Base-by-base conservation (phyloP, 2,888 invertebrate species). In the Stratiomys singularior region DNA sequence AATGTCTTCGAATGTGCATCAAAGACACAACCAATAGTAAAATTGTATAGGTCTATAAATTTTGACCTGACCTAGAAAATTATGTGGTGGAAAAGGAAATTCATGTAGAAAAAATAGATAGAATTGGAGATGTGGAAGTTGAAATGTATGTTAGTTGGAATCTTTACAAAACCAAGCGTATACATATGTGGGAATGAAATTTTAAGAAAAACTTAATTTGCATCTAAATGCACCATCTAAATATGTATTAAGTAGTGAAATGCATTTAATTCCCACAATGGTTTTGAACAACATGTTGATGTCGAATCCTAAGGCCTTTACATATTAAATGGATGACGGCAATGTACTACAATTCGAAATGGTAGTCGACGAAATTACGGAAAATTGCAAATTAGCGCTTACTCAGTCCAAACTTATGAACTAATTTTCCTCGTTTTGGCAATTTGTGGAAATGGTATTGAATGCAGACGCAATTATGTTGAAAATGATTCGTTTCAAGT, bases 41-140 rank as follows among this genome's bases (percentile, higher is more conserved):
- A 13, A 64, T 64, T 30, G 64, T 27, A 64, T 64, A 11, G 9
- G 30, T 64, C 30, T 18, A 66, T 66, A 44, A 44, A 66, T 44
- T 66, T 66, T 23, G 66, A 66, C 66, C 66, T 66, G 66, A 66
- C 66, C 66, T 66, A 66, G n/a, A 66, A 44, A 66, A 66, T 66
- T 66, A 66, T 66, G 66, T 37, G n/a, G 66, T 66, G 66, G 66
- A 66, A 66, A 66, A 37, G 21, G n/a, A 63, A 37, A 60, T 63
- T 63, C 27, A 63, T 63, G 63, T 63, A 63, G 63, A 23, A 9
- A 63, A 27, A 63, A 63, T 63, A 25, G n/a, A 63, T 27, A 63
- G 28, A 63, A 25, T 52, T 27, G 63, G 27, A 27, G 60, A 25
- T 25, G 13, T 5, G 13, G 15, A 11, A 25, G 25, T 37, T 37